Evolutionary conservation across 2,888 invertebrate genomes (phyloP), one percentile per base, ranked within the genome.

Genomic region (Unio delphinus): DNA sequence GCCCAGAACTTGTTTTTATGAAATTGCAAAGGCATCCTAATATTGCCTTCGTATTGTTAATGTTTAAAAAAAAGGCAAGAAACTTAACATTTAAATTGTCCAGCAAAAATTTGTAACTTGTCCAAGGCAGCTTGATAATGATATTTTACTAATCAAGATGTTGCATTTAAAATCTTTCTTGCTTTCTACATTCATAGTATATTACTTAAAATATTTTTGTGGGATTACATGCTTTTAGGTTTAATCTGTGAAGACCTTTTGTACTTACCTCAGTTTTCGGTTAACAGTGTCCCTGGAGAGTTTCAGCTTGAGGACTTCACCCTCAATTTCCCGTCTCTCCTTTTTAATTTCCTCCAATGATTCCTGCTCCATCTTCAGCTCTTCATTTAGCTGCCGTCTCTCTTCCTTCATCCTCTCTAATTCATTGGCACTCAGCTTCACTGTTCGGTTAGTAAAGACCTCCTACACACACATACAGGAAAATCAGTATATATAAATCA

Each of bases 381-480:
- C 86, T 59, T 81, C 80, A 73, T 73, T 73, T 34, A 86, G 72
- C 69, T 87, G 86, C 64, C 77, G 78, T 63, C 84, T 78, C 69
- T 87, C 86, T 67, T 81, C 81, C 63, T 81, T 79, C 86, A 87
- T 81, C 68, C 85, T 79, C 67, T 84, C 81, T 70, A 88, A 61
- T 66, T 87, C 87, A 64, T 81, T 82, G 7, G 76, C 75, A 66
- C 80, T 79, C 15, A 85, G 70, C 45, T 76, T 67, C 8, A 78
- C 72, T 1, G 75, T 75, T 54, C 76, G 77, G 54, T 73, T 79
- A 3, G 79, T 75, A 71, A 86, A 81, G 2, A 80, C 82, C 23
- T 84, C 86, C 86, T 87, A 23, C 23, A 23, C 23, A 23, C 23
- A 23, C 23, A 23, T 23, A 23, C 23, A 23, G 23, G 23, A 23